phyloP scores from a whole-genome alignment of 2,888 invertebrate genomes.

The Dryomyza anilis region DNA sequence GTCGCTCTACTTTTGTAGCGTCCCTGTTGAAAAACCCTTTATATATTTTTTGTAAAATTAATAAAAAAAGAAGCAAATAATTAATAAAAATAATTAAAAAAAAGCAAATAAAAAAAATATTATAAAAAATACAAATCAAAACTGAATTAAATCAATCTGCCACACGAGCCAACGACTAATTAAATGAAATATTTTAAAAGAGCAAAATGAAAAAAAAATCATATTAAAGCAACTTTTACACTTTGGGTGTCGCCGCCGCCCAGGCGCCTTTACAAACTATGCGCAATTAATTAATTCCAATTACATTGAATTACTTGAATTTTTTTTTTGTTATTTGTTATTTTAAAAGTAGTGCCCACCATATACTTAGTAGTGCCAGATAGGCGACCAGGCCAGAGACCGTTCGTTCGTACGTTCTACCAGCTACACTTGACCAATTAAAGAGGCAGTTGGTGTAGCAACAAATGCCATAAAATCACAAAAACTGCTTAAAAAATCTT shows the following conservation, averaged over 20 bases:
- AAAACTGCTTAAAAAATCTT: not conserved
- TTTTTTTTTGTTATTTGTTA: no score
- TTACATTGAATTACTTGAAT: slow-evolving; percentile 13
- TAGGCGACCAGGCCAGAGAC: no score
- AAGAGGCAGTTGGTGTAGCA: no score
- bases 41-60: slow-evolving; percentile 16
- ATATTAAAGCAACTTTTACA: not conserved
- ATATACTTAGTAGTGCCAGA: no score
- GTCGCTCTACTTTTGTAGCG: no score
- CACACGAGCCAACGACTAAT: no score
- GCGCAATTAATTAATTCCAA: slow-evolving; percentile 11
- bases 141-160: not conserved
- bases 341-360: no score
- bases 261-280: not conserved
- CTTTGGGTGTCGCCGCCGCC: not conserved
- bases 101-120: not conserved
- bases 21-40: no score
- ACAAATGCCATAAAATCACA: not conserved
- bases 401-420: no score
- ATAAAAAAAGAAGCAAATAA: not conserved
- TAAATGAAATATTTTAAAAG: no score
- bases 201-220: no score
- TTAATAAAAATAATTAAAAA: not conserved
- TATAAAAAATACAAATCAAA: not conserved
- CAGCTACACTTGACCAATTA: no score